phyloP scores from a whole-genome alignment of 2,113 vertebrate genomes.

The Petrocephalus microphthalmus region DNA sequence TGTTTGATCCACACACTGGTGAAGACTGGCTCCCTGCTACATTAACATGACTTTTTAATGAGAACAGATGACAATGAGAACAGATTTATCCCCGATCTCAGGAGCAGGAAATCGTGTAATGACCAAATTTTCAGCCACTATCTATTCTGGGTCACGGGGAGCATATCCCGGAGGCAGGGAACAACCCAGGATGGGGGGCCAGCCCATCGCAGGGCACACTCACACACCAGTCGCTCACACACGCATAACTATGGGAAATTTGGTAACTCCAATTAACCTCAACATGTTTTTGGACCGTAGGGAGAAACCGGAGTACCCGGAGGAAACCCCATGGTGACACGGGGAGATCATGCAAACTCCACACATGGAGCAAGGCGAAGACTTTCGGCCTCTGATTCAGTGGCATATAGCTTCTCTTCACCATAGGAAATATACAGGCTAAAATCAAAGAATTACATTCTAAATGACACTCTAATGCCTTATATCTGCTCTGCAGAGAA shows the following conservation, averaged over 20 bases:
- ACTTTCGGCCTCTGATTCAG: neutral
- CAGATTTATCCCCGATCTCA: conserved; percentile 15
- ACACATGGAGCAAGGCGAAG: no score
- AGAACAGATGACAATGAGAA: conserved; percentile 10
- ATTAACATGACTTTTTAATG: conserved; percentile 4
- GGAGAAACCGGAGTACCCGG: no score
- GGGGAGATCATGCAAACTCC: no score
- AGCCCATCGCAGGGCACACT: no score
- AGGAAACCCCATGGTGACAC: no score
- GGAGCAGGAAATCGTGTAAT: conserved; percentile 12
- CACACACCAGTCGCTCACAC: no score
- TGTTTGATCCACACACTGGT: neutral
- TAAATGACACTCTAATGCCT: neutral
- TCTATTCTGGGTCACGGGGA: no score
- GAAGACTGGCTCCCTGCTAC: neutral
- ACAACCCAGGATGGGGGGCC: no score
- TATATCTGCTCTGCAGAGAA: neutral
- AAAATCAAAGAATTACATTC: neutral
- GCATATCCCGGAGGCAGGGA: no score
- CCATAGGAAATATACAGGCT: neutral
- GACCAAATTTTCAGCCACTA: neutral
- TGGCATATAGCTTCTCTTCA: neutral
- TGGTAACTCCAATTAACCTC: no score
- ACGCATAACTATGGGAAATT: no score
- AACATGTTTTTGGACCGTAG: no score